A percentile compares a stretch with the other conserved stretches of the same genome.
Evolutionary conservation across 37 sponge, comb jelly and placozoan genomes (phyloP).

Genomic region (Ianthella basta): DNA sequence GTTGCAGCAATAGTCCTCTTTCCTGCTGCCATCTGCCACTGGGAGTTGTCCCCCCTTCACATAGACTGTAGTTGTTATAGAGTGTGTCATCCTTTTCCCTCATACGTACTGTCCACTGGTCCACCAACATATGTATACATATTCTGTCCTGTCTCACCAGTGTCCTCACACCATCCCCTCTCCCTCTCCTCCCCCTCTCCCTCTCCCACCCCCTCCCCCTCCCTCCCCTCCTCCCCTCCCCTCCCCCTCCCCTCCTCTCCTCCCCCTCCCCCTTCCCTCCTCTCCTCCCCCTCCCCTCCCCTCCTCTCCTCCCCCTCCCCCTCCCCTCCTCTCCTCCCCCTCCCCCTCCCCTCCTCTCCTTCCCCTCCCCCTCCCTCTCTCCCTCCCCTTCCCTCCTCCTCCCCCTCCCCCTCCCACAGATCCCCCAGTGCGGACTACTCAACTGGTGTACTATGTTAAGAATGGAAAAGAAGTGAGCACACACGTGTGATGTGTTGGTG

Average conservation of each 20-base stretch:
- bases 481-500: background rate
- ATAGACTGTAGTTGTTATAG: no score
- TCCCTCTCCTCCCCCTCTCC: background rate
- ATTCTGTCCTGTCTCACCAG: background rate
- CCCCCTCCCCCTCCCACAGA: background rate
- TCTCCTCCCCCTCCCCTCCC: background rate
- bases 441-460: conserved; percentile 63
- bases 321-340: background rate
- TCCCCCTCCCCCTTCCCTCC: background rate
- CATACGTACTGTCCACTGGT: no score
- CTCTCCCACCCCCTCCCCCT: background rate
- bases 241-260: background rate
- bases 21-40: no score
- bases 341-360: background rate
- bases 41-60: no score
- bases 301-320: background rate
- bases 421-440: conserved; percentile 58
- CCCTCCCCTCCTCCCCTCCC: background rate
- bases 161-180: background rate
- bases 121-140: no score
- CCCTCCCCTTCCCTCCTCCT: background rate
- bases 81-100: no score
- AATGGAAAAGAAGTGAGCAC: conserved; percentile 65
- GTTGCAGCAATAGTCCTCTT: no score
- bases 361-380: background rate